A percentile compares a stretch with the other conserved stretches of the same genome.
Conservation (phyloP, 1,140 invertebrate genomes). For the Drosophila yakuba region DNA sequence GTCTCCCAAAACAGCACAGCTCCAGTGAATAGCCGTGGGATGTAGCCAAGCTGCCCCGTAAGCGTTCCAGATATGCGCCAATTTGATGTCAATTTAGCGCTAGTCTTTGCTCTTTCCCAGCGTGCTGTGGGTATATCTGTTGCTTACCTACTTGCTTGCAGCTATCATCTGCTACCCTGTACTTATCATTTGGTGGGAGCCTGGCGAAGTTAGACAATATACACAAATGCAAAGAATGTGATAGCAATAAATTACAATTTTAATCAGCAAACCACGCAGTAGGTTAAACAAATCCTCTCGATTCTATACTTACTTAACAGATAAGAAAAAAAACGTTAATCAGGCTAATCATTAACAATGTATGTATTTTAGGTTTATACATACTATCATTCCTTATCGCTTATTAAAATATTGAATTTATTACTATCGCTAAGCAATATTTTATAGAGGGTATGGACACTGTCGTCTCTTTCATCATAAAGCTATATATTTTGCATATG, state of each 20-base stretch:
- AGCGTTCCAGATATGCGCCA: conserved; percentile 38
- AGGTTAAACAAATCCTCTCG: too few species aligned
- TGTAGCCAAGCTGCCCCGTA: not conserved
- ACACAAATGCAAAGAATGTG: too few species aligned
- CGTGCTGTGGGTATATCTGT: conserved; percentile 4
- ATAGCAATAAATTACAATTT: too few species aligned
- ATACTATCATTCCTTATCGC: too few species aligned
- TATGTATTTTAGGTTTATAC: too few species aligned
- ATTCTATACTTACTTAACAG: too few species aligned
- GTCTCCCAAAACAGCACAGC: conserved; percentile 49
- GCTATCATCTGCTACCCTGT: conserved; percentile 11
- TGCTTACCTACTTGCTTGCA: conserved; percentile 17
- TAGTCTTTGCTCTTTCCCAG: conserved; percentile 26
- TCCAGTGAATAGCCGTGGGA: conserved; percentile 54
- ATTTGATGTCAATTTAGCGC: conserved; percentile 68
- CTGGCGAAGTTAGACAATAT: not conserved
- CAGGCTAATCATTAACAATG: too few species aligned
- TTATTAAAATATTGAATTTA: too few species aligned
- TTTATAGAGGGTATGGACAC: conserved; percentile 1
- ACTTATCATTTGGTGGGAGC: not conserved
- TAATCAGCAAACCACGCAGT: too few species aligned
- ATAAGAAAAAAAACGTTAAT: too few species aligned
- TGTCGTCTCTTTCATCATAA: not conserved
- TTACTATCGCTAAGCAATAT: not conserved
- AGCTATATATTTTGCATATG: conserved; percentile 42